Percentiles rank a stretch among this genome's conserved stretches.
Evolutionary conservation across 2,888 invertebrate species (phyloP).

Genomic region (Atherix ibis): DNA sequence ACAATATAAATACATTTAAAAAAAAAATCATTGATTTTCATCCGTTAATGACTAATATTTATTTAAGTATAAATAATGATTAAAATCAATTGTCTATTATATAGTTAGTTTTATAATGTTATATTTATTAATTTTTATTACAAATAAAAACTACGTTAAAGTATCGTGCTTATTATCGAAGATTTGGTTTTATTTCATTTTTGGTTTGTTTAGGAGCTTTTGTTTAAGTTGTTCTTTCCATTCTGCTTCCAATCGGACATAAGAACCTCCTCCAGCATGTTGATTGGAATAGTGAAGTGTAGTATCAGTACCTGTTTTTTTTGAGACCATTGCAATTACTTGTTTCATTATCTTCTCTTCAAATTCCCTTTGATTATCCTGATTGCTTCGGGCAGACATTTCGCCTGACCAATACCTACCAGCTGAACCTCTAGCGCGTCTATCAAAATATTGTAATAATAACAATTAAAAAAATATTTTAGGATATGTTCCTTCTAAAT

Average conservation of each 20-base stretch:
- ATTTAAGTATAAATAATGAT: no score
- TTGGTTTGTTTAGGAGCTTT: slow-evolving; percentile 14
- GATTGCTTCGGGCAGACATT: slow-evolving; percentile 67
- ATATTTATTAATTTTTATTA: no score
- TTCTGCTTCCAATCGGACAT: slow-evolving; percentile 57
- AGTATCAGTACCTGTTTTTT: slow-evolving; percentile 26
- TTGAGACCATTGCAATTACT: slow-evolving; percentile 25
- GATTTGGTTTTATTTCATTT: slow-evolving; percentile 8
- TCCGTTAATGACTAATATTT: no score
- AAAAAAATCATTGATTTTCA: no score
- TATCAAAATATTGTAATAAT: slow-evolving; percentile 2
- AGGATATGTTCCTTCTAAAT: background rate
- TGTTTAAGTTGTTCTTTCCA: slow-evolving; percentile 46
- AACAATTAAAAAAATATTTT: background rate
- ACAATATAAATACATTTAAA: no score
- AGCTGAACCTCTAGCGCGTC: slow-evolving; percentile 15
- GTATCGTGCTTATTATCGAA: no score
- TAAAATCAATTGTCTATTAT: no score
- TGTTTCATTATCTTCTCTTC: slow-evolving; percentile 58
- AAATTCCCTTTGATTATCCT: slow-evolving; percentile 71
- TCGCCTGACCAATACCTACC: slow-evolving; percentile 60
- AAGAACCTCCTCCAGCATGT: slow-evolving; percentile 47
- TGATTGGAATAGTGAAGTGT: slow-evolving; percentile 16
- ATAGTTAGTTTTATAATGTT: no score
- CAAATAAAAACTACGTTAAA: no score